Evolutionary conservation across 2,888 invertebrate genomes (phyloP).

Genomic region (Protonemura montana): DNA sequence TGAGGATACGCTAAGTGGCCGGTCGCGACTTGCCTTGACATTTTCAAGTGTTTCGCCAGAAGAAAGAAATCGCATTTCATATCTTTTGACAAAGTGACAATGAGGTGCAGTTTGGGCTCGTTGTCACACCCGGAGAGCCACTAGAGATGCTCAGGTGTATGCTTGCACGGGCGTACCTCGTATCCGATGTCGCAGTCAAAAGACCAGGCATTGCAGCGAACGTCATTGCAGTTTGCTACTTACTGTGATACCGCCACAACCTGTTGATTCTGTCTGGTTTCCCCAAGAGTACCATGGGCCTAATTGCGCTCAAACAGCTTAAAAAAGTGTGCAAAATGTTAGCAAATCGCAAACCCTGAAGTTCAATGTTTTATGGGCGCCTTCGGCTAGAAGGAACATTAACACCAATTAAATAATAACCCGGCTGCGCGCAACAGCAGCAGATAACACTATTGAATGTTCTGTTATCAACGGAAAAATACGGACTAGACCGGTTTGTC

Average conservation of each 20-base stretch:
- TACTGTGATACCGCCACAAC: too few species aligned
- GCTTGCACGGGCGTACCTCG: background rate
- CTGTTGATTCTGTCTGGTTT: too few species aligned
- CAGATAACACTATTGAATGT: background rate
- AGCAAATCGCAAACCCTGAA: background rate
- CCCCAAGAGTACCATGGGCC: too few species aligned
- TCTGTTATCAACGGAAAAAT: conserved; percentile 1
- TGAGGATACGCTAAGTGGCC: background rate
- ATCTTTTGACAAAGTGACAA: background rate
- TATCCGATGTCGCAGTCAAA: background rate
- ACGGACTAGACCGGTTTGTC: conserved; percentile 35
- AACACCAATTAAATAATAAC: conserved; percentile 31
- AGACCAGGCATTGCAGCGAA: too few species aligned
- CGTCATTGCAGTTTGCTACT: too few species aligned
- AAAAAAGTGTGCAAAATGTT: background rate
- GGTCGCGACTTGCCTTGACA: background rate
- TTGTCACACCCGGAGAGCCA: background rate
- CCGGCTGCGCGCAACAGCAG: background rate
- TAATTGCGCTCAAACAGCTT: background rate
- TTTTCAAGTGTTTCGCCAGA: background rate
- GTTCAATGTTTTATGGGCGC: background rate
- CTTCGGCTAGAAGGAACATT: background rate
- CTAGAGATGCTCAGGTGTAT: background rate
- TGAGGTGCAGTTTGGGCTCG: background rate
- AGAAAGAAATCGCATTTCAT: conserved; percentile 4